Base-by-base conservation (phyloP, 1,140 invertebrate genomes). In the Arion vulgaris region DNA sequence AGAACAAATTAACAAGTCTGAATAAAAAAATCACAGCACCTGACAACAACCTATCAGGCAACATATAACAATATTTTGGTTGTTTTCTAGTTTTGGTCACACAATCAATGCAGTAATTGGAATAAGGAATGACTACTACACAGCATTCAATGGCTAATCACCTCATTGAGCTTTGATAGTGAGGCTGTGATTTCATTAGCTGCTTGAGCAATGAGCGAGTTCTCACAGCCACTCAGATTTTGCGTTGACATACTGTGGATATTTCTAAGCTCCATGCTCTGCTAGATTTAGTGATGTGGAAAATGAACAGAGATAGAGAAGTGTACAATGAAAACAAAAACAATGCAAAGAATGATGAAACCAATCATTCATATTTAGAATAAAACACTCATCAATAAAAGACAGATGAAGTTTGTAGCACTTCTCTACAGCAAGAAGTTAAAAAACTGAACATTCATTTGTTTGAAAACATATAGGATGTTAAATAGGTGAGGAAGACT, bases 131-230 rank as follows among this genome's bases (percentile, higher is more conserved):
- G 28, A 17, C 23, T n/a, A 66, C 38, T 32, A 49, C 45, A 74
- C 76, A 72, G 79, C 28, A 78, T 39, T 68, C 45, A 78, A 68
- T 49, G 73, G 81, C 36, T 36, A 62, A 57, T 84, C 83, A 86
- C 86, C 84, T 85, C 84, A 72, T 87, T 87, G 39, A 87, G 80
- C 74, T 85, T 86, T 74, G 85, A 85, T 66, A 87, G 78, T 26
- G 86, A 87, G n/a, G 83, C 85, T 79, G 86, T 87, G 79, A 86
- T 83, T 82, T 86, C 83, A 84, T 83, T 85, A 75, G 86, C 86
- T 80, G 86, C 78, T 76, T 86, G 83, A 66, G 83, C 82, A 62
- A 87, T 84, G 34, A 87, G 85, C 28, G 85, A 84, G 76, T 86
- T 85, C 82, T 87, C 86, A 28, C 76, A 73, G 76, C 81, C 80